A percentile compares a stretch with the other conserved stretches of the same genome.
phyloP scores from a whole-genome alignment of 2,888 invertebrate genomes.

The Tortricodes alternella region DNA sequence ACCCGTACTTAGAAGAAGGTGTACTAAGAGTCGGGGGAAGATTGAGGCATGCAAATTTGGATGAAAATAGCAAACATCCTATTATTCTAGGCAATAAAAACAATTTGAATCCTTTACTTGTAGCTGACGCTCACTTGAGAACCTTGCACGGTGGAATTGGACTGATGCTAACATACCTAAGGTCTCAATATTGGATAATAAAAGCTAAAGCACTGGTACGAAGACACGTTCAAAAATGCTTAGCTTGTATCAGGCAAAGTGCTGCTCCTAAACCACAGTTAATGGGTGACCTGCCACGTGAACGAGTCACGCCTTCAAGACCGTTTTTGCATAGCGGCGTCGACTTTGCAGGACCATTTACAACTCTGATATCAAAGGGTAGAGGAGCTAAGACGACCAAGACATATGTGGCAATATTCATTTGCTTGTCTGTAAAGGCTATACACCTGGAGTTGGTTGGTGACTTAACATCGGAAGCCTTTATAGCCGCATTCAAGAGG shows the following conservation, averaged over 20 bases:
- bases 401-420: conserved; percentile 40
- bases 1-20: conserved; percentile 34
- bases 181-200: conserved; percentile 39
- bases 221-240: conserved; percentile 33
- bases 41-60: conserved; percentile 31
- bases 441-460: conserved; percentile 40
- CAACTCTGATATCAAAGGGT: conserved; percentile 34
- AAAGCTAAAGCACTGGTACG: conserved; percentile 35
- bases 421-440: conserved; percentile 38
- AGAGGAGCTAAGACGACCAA: conserved; percentile 34
- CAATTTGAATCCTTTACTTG: conserved; percentile 33
- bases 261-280: conserved; percentile 19
- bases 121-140: conserved; percentile 35
- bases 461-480: conserved; percentile 34
- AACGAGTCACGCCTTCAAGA: conserved; percentile 2
- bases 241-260: conserved; percentile 34
- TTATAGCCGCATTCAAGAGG: conserved; percentile 13
- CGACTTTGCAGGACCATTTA: conserved; percentile 40
- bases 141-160: conserved; percentile 39
- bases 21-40: conserved; percentile 40
- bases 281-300: background rate
- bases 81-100: conserved; percentile 36
- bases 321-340: conserved; percentile 25
- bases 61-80: conserved; percentile 33
- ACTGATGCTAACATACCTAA: conserved; percentile 35